These are phyloP conservation scores for Eciton burchellii DNA, from an alignment of 1,140 invertebrate species.

Conservation along the genomic window DNA sequence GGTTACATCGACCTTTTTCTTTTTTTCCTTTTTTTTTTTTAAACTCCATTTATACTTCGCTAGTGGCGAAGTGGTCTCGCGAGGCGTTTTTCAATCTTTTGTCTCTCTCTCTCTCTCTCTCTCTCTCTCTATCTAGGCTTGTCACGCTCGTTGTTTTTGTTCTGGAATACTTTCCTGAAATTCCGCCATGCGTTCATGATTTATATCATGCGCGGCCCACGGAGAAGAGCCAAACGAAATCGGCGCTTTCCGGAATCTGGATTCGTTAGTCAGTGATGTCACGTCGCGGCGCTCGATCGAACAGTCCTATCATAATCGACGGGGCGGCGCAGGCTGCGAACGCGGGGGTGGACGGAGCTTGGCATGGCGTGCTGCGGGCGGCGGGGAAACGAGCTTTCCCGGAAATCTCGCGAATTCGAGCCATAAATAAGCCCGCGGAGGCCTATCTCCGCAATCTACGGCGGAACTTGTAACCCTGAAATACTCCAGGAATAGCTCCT, in stretches of 20 bases:
- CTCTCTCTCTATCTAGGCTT: no score
- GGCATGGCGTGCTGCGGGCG: background rate
- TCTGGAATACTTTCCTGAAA: background rate
- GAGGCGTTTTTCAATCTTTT: no score
- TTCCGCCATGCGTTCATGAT: slow-evolving; percentile 14
- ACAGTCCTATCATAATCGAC: slow-evolving; percentile 62
- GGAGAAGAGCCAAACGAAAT: slow-evolving; percentile 23
- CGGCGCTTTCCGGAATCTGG: slow-evolving; percentile 35
- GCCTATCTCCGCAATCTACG: slow-evolving; percentile 69
- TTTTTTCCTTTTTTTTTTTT: no score
- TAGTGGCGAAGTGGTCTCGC: no score
- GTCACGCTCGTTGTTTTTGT: no score
- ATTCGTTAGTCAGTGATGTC: slow-evolving; percentile 65
- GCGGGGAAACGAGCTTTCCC: slow-evolving; percentile 62
- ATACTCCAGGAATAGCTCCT: slow-evolving; percentile 70
- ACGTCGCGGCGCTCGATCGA: slow-evolving; percentile 53
- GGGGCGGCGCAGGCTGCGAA: slow-evolving; percentile 49
- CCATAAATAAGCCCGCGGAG: slow-evolving; percentile 71
- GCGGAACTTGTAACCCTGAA: slow-evolving; percentile 73
- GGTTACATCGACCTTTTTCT: no score
- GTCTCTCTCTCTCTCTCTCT: no score
- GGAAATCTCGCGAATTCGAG: slow-evolving; percentile 73
- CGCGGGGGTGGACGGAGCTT: background rate
- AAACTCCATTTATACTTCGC: no score
- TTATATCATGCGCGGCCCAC: slow-evolving; percentile 34